These are phyloP conservation scores for Strigamia maritima DNA, from an alignment of 2,888 invertebrate species.

Conservation along the genomic window DNA sequence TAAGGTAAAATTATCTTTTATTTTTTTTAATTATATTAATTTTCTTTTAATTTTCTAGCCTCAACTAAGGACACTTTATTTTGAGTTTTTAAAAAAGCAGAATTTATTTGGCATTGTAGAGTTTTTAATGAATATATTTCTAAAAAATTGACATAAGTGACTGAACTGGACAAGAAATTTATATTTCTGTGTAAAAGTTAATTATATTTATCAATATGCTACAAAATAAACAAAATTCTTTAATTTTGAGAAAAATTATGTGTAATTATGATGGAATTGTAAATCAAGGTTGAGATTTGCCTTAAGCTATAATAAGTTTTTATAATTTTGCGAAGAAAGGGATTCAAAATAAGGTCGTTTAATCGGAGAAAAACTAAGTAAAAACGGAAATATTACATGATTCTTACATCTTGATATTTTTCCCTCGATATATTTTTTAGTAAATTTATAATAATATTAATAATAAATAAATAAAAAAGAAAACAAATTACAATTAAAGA, in stretches of 20 bases:
- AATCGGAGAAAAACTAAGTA: not conserved
- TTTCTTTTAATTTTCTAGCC: not conserved
- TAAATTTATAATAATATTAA: too few species aligned
- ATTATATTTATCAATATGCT: not conserved
- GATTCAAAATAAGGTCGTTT: constrained; percentile 12
- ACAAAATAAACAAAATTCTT: not conserved
- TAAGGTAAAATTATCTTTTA: not conserved
- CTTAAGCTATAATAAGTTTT: not conserved
- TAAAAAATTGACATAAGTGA: not conserved
- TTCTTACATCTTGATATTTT: too few species aligned
- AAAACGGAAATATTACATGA: not conserved
- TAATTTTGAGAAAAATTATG: not conserved
- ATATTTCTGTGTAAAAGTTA: not conserved
- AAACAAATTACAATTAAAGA: not conserved
- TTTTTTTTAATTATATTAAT: not conserved
- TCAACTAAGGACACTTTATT: not conserved
- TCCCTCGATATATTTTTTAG: too few species aligned
- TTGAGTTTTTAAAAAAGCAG: not conserved
- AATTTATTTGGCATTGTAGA: not conserved
- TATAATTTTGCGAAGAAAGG: not conserved
- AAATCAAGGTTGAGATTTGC: constrained; percentile 17
- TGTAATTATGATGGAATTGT: not conserved
- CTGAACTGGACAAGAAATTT: not conserved
- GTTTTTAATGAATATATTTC: not conserved
- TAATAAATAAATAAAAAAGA: not conserved